Evolutionary conservation across 2,113 vertebrate genomes (phyloP).

Genomic region (Caretta caretta): DNA sequence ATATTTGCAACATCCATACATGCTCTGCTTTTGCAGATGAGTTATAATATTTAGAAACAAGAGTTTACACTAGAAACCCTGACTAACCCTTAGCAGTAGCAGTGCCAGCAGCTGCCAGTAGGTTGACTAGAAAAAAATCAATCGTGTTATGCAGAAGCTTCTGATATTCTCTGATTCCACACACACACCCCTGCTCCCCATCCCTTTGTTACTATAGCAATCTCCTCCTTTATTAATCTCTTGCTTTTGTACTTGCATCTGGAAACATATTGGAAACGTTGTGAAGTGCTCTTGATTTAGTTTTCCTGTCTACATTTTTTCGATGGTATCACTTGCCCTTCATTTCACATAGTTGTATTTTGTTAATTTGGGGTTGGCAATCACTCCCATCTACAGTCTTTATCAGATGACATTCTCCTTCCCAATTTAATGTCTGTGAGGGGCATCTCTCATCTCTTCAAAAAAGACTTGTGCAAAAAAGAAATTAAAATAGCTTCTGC

Average conservation of each 20-base stretch:
- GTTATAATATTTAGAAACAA: not conserved
- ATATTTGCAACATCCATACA: not conserved
- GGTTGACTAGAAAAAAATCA: constrained; percentile 22
- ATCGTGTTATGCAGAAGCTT: not conserved
- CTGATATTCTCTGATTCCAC: constrained; percentile 1
- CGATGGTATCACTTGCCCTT: not conserved
- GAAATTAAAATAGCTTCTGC: not conserved
- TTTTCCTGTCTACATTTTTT: not conserved
- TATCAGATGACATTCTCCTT: not conserved
- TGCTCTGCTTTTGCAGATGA: not conserved
- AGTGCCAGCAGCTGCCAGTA: not conserved
- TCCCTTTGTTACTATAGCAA: constrained; percentile 15
- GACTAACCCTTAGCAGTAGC: constrained; percentile 21
- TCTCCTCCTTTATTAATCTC: constrained; percentile 14
- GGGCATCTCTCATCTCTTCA: not conserved
- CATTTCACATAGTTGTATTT: not conserved
- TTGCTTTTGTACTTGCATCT: not conserved
- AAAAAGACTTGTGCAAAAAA: not conserved
- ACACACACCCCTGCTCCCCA: not conserved
- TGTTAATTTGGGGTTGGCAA: not conserved
- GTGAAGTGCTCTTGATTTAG: not conserved
- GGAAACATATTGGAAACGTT: not conserved
- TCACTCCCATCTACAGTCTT: not conserved
- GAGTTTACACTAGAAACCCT: not conserved
- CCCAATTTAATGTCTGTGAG: rapidly evolving